Base-by-base conservation (phyloP, 2,888 invertebrate species). In the Falcaria lacertinaria region DNA sequence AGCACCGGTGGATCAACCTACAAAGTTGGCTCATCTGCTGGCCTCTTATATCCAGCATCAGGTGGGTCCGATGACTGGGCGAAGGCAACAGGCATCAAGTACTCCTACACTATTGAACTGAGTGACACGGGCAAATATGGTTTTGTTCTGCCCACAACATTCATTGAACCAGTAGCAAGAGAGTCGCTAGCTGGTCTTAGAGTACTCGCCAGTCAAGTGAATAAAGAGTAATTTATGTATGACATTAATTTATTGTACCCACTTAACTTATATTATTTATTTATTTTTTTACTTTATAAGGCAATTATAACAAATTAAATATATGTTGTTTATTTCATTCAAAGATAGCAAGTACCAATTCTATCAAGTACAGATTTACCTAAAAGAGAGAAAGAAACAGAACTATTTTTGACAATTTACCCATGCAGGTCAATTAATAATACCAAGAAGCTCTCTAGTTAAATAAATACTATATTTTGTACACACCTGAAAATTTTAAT, bases 31-130 rank as follows among this genome's bases (percentile, higher is more conserved):
- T 92, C 95, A 39, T 93, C 95, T 15, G 95, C 94, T 36, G 91
- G 91, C n/a, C 91, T 94, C 0, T 84, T 96, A 1, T 96, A 96
- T 73, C 93, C 96, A 0, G 95, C 95, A 1, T 85, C 94, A 22
- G 96, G 96, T 1, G 95, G 95, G 11, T 94, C 96, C 0, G 96
- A 96, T 63, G 97, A 98, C 76, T 98, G 97, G 96, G 97, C 97
- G 5, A 97, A 97, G 78, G 95, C 95, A 0, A 88, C 91, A 33
- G 92, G 93, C 6, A 93, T 98, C 51, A 97, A 96, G 73, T 98
- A 97, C 73, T 84, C 97, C 1, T 98, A 95, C 81, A 97, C 97
- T 0, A 91, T 98, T 44, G 98, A 98, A 86, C 90, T 98, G 42
- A 91, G 96, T 41, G 98, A 97, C 75, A 94, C 91, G 0, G 97